Base-by-base conservation (phyloP, 2,113 vertebrate species). In the Neodon shergylaensis region DNA sequence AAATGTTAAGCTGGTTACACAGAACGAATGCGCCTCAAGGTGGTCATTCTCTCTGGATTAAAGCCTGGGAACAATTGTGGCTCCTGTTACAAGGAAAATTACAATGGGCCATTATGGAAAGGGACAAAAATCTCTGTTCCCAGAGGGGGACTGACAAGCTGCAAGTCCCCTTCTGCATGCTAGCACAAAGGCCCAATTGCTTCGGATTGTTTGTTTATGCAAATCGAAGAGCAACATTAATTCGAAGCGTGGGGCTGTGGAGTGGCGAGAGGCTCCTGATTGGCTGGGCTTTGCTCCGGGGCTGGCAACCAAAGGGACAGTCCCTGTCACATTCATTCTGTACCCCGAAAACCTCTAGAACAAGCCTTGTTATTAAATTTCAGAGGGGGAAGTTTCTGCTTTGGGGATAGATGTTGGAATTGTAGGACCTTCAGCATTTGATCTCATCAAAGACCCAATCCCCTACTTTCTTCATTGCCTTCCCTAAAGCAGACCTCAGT, bases 61-160 rank as follows among this genome's bases (percentile, higher is more conserved):
- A 98, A 97, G 98, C 98, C 97, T 90, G 96, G 90, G 98, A 97
- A 99, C 99, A 99, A 99, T 98, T 88, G 73, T 89, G 54, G 92
- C 96, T 97, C 98, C 99, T 99, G 99, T 99, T 98, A 97, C 96
- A 97, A 95, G 96, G 98, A 98, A 47, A 97, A 92, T 95, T 68
- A 99, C 99, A 99, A 99, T 99, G 98, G 83, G 73, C 98, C 98
- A 92, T 99, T 99, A 99, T 99, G 98, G 97, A 91, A 66, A 0
- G 98, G 98, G 95, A 99, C 99, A 99, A 99, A 97, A 98, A 98
- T 98, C 98, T 95, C 98, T 97, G 98, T 98, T 99, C 98, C 98
- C 98, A 97, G 91, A 78, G 85, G 47, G 95, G 98, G 98, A 95
- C 97, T 98, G 98, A 98, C 98, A 97, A 87, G 97, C 97, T 98